Percentiles rank a stretch among this genome's conserved stretches.
Evolutionary conservation across 2,888 invertebrate genomes (phyloP).

Genomic region (Hyposoter dolosus): DNA sequence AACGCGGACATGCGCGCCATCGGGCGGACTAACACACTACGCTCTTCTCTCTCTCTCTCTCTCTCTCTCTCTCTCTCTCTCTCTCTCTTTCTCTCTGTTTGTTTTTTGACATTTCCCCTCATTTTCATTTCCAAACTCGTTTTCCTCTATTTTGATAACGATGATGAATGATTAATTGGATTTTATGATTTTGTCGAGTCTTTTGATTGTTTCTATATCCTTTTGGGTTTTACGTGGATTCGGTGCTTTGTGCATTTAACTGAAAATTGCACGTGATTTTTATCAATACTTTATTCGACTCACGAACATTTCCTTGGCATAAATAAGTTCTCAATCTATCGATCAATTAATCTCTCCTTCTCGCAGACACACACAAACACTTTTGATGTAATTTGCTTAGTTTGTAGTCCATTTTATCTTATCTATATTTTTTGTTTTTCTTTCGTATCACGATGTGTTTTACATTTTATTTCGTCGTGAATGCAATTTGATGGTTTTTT

Average conservation of each 20-base stretch:
- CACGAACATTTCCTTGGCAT: background rate
- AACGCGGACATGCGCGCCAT: slow-evolving; percentile 83
- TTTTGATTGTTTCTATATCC: background rate
- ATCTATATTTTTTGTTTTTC: background rate
- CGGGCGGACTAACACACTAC: slow-evolving; percentile 64
- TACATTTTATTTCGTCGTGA: background rate
- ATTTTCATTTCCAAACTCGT: background rate
- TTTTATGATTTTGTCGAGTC: background rate
- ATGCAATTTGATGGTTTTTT: background rate
- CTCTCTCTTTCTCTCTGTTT: slow-evolving; percentile 33
- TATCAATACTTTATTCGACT: background rate
- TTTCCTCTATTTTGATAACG: background rate
- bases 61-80: slow-evolving; percentile 7
- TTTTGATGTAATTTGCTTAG: background rate
- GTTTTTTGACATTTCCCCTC: slow-evolving; percentile 2
- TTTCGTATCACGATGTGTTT: background rate
- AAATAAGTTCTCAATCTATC: background rate
- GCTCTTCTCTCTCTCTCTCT: slow-evolving; percentile 19
- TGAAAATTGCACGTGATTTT: background rate
- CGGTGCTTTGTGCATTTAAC: background rate
- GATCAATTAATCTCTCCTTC: background rate
- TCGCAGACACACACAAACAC: background rate
- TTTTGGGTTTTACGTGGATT: background rate
- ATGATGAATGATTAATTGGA: background rate
- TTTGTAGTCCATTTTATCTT: background rate